Evolutionary conservation across 2,888 invertebrate genomes (phyloP).

Genomic region (Agrotis puta): DNA sequence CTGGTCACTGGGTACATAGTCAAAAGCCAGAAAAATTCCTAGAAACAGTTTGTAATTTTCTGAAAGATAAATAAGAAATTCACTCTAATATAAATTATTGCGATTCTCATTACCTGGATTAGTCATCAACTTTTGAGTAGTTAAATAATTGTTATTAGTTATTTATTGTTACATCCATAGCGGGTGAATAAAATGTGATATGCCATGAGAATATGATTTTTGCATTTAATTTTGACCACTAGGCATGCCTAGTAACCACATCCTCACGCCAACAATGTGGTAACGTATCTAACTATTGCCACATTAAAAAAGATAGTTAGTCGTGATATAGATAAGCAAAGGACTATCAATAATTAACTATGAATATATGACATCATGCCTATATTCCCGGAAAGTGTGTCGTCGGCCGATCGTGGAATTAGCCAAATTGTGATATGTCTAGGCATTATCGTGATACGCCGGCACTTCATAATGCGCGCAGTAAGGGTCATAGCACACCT

Average conservation of each 20-base stretch:
- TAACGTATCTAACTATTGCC: neutral
- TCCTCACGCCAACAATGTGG: conserved; percentile 20
- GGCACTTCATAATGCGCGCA: too few species aligned
- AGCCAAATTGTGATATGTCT: too few species aligned
- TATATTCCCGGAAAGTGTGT: neutral
- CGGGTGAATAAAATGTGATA: conserved; percentile 56
- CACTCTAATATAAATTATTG: conserved; percentile 64
- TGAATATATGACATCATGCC: neutral
- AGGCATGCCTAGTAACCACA: conserved; percentile 25
- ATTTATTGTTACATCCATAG: conserved; percentile 56
- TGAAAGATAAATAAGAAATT: conserved; percentile 85
- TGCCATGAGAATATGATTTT: conserved; percentile 16
- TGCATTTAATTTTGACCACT: conserved; percentile 6
- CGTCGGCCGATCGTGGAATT: too few species aligned
- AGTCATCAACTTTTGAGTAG: conserved; percentile 63
- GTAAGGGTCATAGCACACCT: too few species aligned
- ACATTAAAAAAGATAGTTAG: conserved; percentile 6
- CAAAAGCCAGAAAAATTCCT: conserved; percentile 96
- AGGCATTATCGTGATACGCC: too few species aligned
- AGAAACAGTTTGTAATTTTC: conserved; percentile 91
- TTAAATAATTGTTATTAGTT: conserved; percentile 56
- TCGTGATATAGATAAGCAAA: neutral
- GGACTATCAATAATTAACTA: neutral
- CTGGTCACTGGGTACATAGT: conserved; percentile 98
- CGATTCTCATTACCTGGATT: conserved; percentile 58